These are phyloP conservation scores for Engraulis encrasicolus DNA, from an alignment of 2,113 vertebrate genomes.

Conservation along the genomic window DNA sequence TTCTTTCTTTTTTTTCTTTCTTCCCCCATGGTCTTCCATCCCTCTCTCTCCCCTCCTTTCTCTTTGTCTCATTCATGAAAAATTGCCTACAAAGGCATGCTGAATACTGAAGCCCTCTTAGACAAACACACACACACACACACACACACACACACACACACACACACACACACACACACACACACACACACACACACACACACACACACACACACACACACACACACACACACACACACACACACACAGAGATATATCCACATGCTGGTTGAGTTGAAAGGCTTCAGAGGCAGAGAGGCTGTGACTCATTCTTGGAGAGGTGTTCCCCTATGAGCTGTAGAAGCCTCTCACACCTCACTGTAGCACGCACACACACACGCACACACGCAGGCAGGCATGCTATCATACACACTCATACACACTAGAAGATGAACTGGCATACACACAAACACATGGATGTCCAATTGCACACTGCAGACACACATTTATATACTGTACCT, in stretches of 20 bases:
- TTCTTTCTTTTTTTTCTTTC: too few species aligned
- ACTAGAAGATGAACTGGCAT: background rate
- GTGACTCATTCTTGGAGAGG: background rate
- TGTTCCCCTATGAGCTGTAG: background rate
- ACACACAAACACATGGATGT: too few species aligned
- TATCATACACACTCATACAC: background rate
- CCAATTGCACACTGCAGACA: background rate
- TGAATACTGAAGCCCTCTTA: too few species aligned
- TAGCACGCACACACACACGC: background rate
- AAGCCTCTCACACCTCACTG: background rate
- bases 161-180: slow-evolving; percentile 23
- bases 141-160: background rate
- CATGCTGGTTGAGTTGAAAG: background rate
- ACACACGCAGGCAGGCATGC: background rate
- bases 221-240: slow-evolving; percentile 20
- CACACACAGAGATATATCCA: slow-evolving; percentile 1
- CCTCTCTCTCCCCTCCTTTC: too few species aligned
- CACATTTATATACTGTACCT: background rate
- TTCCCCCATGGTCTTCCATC: too few species aligned
- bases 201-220: background rate
- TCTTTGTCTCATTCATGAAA: background rate
- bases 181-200: slow-evolving; percentile 6
- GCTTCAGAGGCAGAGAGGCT: background rate
- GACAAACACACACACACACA: background rate
- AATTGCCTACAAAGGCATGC: background rate